Evolutionary conservation across 2,113 vertebrate genomes (phyloP), one percentile per base, ranked within the genome.

Genomic region (Todiramphus chloris): DNA sequence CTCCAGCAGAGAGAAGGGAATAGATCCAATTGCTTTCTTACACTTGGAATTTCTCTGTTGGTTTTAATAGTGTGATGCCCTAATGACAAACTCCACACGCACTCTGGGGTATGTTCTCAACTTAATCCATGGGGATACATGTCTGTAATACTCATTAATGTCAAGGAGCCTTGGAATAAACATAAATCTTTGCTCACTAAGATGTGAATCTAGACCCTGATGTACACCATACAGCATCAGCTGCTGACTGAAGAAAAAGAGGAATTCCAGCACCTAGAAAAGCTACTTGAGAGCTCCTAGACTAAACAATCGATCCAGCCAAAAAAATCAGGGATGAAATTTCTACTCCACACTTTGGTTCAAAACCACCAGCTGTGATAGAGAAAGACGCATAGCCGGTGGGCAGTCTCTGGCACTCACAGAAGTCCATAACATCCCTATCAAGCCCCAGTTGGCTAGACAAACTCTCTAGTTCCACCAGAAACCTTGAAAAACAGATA

Each of bases 221-320:
- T 96, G 94, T 59, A 85, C 94, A 94, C 94, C 94, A 93, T 94
- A 58, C 95, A 89, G 46, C 93, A 87, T 94, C 94, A 94, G 74
- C 83, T 87, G 95, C 96, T 96, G 95, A 96, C 91, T 96, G 95
- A 96, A 94, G 96, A 96, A 90, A 91, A 92, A 94, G 92, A 97
- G 87, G 55, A 91, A 96, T 97, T 97, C 95, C 94, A 97, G 96
- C 95, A 96, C 94, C 94, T 94, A 96, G 87, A 95, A 95, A 94
- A 87, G 48, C 94, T 96, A 24, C 63, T 96, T 89, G 84, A 92
- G 89, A 89, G 81, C 69, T 96, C 96, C 96, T 96, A 97, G 96
- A 97, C 96, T 97, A 97, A 97, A 97, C 96, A 97, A 96, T 96
- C 16, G 25, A 96, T 95, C 81, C 74, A 77, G 96, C 95, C 96